Evolutionary conservation across 2,797 vertebrate genomes (phyloP).

Genomic region (Potorous gilbertii): DNA sequence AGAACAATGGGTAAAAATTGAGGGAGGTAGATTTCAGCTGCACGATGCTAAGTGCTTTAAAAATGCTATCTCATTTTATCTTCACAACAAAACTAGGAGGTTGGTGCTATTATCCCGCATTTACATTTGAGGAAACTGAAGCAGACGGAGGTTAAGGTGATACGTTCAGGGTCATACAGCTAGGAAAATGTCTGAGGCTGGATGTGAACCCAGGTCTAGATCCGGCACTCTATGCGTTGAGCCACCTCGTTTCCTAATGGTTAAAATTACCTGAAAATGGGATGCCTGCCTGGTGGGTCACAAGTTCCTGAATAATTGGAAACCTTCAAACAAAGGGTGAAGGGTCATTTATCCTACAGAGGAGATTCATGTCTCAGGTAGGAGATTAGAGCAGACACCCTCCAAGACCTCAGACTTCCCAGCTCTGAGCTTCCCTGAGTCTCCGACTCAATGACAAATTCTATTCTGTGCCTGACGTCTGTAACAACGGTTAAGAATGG

Average conservation of each 20-base stretch:
- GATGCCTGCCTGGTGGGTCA: background rate
- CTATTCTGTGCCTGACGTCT: background rate
- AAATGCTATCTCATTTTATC: background rate
- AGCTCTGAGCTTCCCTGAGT: background rate
- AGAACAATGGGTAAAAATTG: background rate
- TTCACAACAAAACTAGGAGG: background rate
- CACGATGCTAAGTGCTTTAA: background rate
- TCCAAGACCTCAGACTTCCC: background rate
- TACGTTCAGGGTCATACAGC: background rate
- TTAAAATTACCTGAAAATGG: background rate
- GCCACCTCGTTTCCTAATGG: background rate
- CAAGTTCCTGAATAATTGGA: background rate
- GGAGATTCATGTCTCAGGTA: background rate
- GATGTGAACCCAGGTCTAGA: background rate
- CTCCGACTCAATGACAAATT: background rate
- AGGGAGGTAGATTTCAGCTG: background rate
- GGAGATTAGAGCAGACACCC: background rate
- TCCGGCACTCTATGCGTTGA: background rate
- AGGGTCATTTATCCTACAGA: background rate
- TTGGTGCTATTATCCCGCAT: background rate
- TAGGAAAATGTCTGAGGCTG: background rate
- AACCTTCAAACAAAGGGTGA: background rate
- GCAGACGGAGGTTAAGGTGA: background rate
- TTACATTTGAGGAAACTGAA: background rate
- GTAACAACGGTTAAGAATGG: background rate